A percentile compares a stretch with the other conserved stretches of the same genome.
Conservation (phyloP, 2,113 vertebrate species). For the Paracanthobrama guichenoti region DNA sequence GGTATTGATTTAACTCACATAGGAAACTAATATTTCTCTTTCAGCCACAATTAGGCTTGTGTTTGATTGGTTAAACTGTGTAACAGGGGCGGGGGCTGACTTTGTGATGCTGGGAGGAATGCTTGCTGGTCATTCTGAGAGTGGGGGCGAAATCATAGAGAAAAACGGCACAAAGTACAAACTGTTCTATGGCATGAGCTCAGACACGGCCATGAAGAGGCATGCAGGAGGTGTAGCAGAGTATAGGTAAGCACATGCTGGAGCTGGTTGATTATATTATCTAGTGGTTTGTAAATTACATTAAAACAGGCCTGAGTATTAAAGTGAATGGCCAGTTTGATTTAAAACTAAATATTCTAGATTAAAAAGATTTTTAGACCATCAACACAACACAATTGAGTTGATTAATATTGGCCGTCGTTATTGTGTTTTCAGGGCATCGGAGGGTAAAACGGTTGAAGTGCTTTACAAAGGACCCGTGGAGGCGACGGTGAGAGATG, state of each 20-base stretch:
- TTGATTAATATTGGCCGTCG: background rate
- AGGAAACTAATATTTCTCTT: too few relatives aligned
- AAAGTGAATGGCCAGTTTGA: too few relatives aligned
- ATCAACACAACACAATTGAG: slow-evolving; percentile 19
- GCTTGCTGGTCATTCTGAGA: slow-evolving; percentile 87
- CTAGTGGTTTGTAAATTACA: background rate
- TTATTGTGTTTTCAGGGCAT: slow-evolving; percentile 74
- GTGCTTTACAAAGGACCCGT: slow-evolving; percentile 84
- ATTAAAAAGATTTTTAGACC: background rate
- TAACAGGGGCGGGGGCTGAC: slow-evolving; percentile 87
- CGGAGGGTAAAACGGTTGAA: slow-evolving; percentile 87
- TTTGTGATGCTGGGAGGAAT: slow-evolving; percentile 94
- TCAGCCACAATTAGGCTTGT: background rate
- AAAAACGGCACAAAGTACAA: slow-evolving; percentile 86
- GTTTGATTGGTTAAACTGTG: slow-evolving; percentile 31
- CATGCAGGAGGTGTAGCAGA: slow-evolving; percentile 86
- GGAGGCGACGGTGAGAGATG: slow-evolving; percentile 80
- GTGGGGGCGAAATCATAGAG: slow-evolving; percentile 82
- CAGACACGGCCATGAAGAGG: slow-evolving; percentile 87
- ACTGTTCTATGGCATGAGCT: slow-evolving; percentile 93
- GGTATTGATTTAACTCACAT: background rate
- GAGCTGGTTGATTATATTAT: background rate
- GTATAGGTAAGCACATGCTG: slow-evolving; percentile 80
- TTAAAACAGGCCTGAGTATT: background rate
- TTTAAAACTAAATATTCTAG: too few relatives aligned